Base-by-base conservation (phyloP, 2,888 invertebrate species). In the Drosophila anomalipes region DNA sequence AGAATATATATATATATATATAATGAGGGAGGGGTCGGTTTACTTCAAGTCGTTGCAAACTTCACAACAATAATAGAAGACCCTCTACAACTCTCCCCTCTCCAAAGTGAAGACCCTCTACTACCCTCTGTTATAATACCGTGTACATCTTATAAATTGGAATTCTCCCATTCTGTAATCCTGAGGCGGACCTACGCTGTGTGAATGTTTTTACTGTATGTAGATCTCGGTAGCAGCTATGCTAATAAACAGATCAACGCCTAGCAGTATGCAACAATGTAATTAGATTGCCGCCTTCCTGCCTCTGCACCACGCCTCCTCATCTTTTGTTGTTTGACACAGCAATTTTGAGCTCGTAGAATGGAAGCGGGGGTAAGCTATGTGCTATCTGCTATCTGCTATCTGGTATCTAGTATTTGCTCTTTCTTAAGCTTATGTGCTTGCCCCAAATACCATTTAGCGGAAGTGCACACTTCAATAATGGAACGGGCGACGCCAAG, bases 361-460 rank as follows among this genome's bases (percentile, higher is more conserved):
- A 9, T 1, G 83, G 83, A 67, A 77, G 70, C 80, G 71, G 47
- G 4, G 9, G 16, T 47, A 47, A 47, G 22, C 22, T 47, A 47
- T 22, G 22, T 41, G 41, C 5, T 12, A 14, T 49, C 30, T 16
- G 49, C 26, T 59, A 16, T 22, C 37, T 57, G n/a, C 30, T 39
- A 30, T 57, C 41, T 51, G 51, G 10, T 51, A 30, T 52, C 19
- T 60, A 47, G 53, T 75, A 66, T 65, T 68, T 66, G 58, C 41
- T 60, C 32, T 54, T 60, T 63, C 63, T 68, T 58, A 58, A 77
- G 84, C 85, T 84, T 82, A 81, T 86, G 83, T 83, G 84, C 83
- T 85, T 85, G 87, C 82, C 78, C 86, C 87, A 85, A 86, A 86
- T 87, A 83, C 81, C 85, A 86, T 86, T 86, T 87, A 87, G 87